Base-by-base conservation (phyloP, 2,888 invertebrate genomes). In the Aphidoletes aphidimyza region DNA sequence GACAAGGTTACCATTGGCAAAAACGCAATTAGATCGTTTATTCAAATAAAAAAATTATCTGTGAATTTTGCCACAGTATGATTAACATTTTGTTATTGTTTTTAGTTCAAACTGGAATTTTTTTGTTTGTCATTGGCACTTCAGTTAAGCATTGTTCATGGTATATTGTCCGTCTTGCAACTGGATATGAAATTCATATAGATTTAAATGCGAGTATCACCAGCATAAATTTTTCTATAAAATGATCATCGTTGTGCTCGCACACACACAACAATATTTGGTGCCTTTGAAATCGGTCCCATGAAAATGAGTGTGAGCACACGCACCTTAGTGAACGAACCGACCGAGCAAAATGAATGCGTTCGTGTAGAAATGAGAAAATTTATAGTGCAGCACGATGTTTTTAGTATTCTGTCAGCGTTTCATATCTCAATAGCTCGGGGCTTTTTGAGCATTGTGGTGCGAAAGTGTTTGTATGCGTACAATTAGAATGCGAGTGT, bases 341-440 rank as follows among this genome's bases (percentile, higher is more conserved):
- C n/a, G n/a, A n/a, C n/a, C n/a, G n/a, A n/a, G n/a, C n/a, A n/a
- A n/a, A n/a, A n/a, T n/a, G n/a, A 19, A 37, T 81, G 6, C 37
- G 81, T 37, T 37, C 37, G 81, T 81, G 37, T 37, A 81, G 36
- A 37, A 81, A 81, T 81, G 81, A n/a, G n/a, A 81, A 81, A 81
- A 81, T 81, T 81, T 81, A 81, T 81, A 81, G 81, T 81, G 81
- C 81, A 81, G 37, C 37, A 81, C 81, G 39, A 37, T 37, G 37
- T 81, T 36, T 54, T 81, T 81, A 37, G 37, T 81, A 81, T 81
- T 81, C 81, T 37, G 81, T 37, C 37, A 81, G 81, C 81, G 81
- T 81, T 81, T 81, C 81, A 81, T 37, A 81, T 81, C n/a, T 81
- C 39, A 39, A 19, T 81, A 19, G n/a, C 37, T 17, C 37, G 37